Base-by-base conservation (phyloP, 2,797 vertebrate genomes). In the Tiaroga cobitis region DNA sequence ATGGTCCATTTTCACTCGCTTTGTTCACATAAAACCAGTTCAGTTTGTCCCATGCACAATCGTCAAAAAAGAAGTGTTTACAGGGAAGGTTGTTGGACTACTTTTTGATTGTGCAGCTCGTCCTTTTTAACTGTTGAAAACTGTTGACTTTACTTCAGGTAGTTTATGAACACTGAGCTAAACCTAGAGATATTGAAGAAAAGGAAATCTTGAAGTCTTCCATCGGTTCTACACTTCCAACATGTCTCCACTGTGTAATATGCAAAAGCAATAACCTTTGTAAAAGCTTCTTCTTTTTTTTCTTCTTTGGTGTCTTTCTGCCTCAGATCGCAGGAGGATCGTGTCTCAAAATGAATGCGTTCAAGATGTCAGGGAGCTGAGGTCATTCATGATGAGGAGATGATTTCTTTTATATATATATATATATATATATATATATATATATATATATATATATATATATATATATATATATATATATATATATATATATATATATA, bases 111-210 rank as follows among this genome's bases (percentile, higher is more conserved):
- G 94, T 92, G 92, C 94, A 95, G 94, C 94, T 94, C 87, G 87
- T 93, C 93, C 93, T 95, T 89, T 92, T 94, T 72, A 84, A 90
- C 91, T 94, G 93, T 94, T 94, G 84, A 93, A 92, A 92, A 90
- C 92, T 79, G 78, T 80, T 46, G 92, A 94, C 92, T 93, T 29
- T 93, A 93, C 93, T 95, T 96, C 95, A 95, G 95, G 95, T 96
- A 96, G 95, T 96, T 95, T 95, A 94, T 94, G 89, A 96, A 96
- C 95, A 96, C 95, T 96, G 95, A 95, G 95, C 92, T 92, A 93
- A 93, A 93, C 92, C 93, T 93, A 92, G 89, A 93, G 91, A 92
- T 85, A 88, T 84, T 78, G 82, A 89, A 88, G 82, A 79, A 80
- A 76, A 85, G 29, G 34, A 93, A 94, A 94, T 93, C 93, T 92